Evolutionary conservation across 2,888 invertebrate species (phyloP).

Genomic region (Monochamus alternatus): DNA sequence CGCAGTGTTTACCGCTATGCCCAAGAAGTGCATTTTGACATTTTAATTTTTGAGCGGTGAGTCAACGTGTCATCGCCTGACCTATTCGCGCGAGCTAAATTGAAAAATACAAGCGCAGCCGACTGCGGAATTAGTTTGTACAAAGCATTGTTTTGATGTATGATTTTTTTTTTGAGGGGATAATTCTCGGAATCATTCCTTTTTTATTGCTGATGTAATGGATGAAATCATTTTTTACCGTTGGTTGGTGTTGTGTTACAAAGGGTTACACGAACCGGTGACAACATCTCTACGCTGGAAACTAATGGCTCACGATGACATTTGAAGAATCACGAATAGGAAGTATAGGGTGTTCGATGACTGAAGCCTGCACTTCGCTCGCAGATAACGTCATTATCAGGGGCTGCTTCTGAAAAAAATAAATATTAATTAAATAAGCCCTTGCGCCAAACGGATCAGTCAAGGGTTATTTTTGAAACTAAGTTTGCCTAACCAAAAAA

Average conservation of each 20-base stretch:
- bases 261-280: background rate
- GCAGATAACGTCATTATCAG: too few relatives aligned
- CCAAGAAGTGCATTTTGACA: background rate
- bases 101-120: slow-evolving; percentile 14
- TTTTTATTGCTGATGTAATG: background rate
- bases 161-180: background rate
- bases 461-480: too few relatives aligned
- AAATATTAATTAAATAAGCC: too few relatives aligned
- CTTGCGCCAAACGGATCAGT: too few relatives aligned
- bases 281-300: background rate
- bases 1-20: background rate
- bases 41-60: slow-evolving; percentile 13
- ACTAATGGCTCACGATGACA: background rate
- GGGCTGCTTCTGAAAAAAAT: too few relatives aligned
- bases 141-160: background rate
- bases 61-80: slow-evolving; percentile 14
- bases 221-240: slow-evolving; percentile 9
- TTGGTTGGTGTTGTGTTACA: background rate
- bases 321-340: too few relatives aligned
- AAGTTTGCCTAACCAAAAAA: too few relatives aligned
- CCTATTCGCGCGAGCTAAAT: slow-evolving; percentile 5
- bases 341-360: too few relatives aligned
- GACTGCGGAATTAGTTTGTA: slow-evolving; percentile 5
- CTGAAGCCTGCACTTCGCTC: too few relatives aligned
- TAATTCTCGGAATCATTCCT: background rate